Base-by-base conservation (phyloP, 2,888 invertebrate species). In the Phortica magna region DNA sequence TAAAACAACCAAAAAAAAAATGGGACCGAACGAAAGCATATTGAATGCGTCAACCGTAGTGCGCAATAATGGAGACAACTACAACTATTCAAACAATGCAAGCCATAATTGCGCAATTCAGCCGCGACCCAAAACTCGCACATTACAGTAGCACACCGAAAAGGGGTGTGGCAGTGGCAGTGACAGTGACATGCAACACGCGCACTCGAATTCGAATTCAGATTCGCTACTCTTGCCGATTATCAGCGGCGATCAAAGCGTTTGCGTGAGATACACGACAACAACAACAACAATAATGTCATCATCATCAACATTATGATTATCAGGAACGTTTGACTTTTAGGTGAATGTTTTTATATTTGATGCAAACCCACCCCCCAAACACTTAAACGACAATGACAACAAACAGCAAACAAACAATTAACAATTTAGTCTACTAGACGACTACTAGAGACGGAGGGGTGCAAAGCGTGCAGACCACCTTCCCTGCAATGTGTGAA, bases 331-430 rank as follows among this genome's bases (percentile, higher is more conserved):
- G 74, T 82, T 85, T 85, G 87, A 85, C 85, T 83, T 81, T 77
- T 78, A 75, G 75, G 74, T 74, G 74, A 59, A 42, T 64, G 22
- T 48, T 74, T 53, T 39, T 43, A 31, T 72, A 77, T 76, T 77
- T 76, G 77, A 77, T 81, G 83, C 83, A 83, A 84, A 84, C 82
- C 87, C 86, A 87, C 86, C 89, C 89, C 80, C 31, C 31, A 14
- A 10, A 75, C 87, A 90, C 87, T 91, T 87, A 87, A 90, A 83
- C 85, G 85, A 83, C 89, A 90, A 88, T 89, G 90, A 90, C 90
- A 90, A 90, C 89, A 89, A 88, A 90, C 90, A 90, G 87, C 90
- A 90, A 90, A 90, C 89, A 91, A 91, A 91, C 91, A 91, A 91
- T 91, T 91, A 91, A 91, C 91, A 89, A 55, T 68, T 68, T 68